A percentile compares a stretch with the other conserved stretches of the same genome.
Evolutionary conservation across 2,888 invertebrate species (phyloP).

Genomic region (Drosophila sordidula): DNA sequence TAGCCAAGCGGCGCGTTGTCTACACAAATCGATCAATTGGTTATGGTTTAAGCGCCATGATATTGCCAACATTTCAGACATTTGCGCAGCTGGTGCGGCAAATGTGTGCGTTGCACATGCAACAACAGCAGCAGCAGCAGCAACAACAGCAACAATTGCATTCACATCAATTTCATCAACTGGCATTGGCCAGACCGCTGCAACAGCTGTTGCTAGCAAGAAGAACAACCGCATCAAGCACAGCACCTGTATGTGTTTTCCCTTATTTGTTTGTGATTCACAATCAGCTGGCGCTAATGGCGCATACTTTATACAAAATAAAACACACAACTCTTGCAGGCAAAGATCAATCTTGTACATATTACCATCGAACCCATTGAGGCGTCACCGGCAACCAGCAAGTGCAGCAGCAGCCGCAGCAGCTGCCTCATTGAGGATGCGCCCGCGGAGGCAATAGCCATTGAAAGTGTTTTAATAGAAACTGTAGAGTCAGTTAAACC

Average conservation of each 20-base stretch:
- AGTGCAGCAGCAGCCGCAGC: slow-evolving; percentile 32
- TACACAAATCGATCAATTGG: slow-evolving; percentile 44
- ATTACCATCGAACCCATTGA: slow-evolving; percentile 83
- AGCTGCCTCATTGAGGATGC: slow-evolving; percentile 26
- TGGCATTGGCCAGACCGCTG: slow-evolving; percentile 24
- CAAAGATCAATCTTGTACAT: slow-evolving; percentile 84
- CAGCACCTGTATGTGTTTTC: slow-evolving; percentile 49
- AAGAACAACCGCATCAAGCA: slow-evolving; percentile 24
- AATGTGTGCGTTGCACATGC: slow-evolving; percentile 62
- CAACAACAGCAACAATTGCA: slow-evolving; percentile 35
- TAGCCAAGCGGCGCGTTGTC: slow-evolving; percentile 7
- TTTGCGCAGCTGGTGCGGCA: slow-evolving; percentile 70
- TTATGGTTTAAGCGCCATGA: slow-evolving; percentile 52
- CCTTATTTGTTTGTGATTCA: slow-evolving; percentile 10
- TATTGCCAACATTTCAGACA: slow-evolving; percentile 77
- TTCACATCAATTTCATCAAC: slow-evolving; percentile 33
- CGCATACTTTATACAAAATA: slow-evolving; percentile 9
- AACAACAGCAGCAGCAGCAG: slow-evolving; percentile 49
- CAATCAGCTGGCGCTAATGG: background rate
- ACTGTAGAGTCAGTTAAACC: slow-evolving; percentile 55
- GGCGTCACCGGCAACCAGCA: slow-evolving; percentile 32
- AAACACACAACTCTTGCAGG: slow-evolving; percentile 75
- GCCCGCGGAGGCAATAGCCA: slow-evolving; percentile 27
- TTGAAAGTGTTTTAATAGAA: slow-evolving; percentile 67
- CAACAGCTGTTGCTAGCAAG: slow-evolving; percentile 38